Conservation (phyloP, 2,113 vertebrate genomes). For the Burhinus oedicnemus region DNA sequence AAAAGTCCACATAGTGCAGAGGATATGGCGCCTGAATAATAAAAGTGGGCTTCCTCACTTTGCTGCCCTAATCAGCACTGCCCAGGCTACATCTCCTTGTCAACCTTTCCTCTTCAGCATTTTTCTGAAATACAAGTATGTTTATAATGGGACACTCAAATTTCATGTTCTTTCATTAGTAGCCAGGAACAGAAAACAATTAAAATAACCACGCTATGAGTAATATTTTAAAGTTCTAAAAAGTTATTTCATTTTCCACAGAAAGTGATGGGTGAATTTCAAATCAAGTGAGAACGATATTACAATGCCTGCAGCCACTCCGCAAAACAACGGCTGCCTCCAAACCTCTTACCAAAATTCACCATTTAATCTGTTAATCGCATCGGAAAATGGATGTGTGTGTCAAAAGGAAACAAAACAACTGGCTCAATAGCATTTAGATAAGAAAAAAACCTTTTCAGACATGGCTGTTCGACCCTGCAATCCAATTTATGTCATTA, state of each 20-base stretch:
- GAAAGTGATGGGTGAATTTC: not conserved
- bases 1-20: accelerated
- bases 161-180: not conserved
- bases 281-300: not conserved
- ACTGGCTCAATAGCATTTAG: not conserved
- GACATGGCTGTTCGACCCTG: not conserved
- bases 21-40: not conserved
- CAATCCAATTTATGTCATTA: not conserved
- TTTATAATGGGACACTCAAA: not conserved
- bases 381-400: not conserved
- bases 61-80: not conserved
- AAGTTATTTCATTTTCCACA: not conserved
- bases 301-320: not conserved
- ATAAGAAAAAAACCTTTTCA: not conserved
- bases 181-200: not conserved
- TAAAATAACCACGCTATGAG: not conserved
- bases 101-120: not conserved
- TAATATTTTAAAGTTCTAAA: not conserved
- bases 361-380: not conserved
- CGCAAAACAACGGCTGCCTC: not conserved
- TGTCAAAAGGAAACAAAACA: constrained; percentile 3
- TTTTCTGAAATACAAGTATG: not conserved
- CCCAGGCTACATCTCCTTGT: not conserved
- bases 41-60: not conserved
- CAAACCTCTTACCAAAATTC: not conserved